A percentile compares a stretch with the other conserved stretches of the same genome.
These are phyloP conservation scores for Coelopa frigida DNA, from an alignment of 1,140 invertebrate genomes.

Conservation along the genomic window DNA sequence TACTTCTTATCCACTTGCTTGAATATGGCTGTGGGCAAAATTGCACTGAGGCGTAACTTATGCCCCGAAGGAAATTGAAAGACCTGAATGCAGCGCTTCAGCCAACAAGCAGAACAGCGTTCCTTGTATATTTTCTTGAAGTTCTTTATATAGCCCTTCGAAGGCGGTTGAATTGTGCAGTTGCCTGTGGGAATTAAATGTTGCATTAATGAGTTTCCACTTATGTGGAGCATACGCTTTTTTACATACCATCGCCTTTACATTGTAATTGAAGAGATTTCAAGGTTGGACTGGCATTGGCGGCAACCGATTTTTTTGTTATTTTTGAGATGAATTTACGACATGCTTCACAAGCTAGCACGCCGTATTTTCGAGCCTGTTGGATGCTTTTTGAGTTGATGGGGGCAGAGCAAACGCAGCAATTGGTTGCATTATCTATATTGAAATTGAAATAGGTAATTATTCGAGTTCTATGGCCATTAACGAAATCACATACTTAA, in stretches of 20 bases:
- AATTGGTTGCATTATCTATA: no score
- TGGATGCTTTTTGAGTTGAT: constrained; percentile 67
- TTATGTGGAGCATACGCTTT: not conserved
- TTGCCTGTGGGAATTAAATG: constrained; percentile 39
- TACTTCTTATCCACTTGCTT: constrained; percentile 5
- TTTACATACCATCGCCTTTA: constrained; percentile 48
- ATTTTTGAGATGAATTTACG: constrained; percentile 78
- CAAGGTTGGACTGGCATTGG: constrained; percentile 47
- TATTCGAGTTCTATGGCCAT: no score
- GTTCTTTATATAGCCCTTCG: constrained; percentile 61
- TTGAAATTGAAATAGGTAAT: no score
- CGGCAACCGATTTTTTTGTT: constrained; percentile 58
- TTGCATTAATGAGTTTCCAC: not conserved
- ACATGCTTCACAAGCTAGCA: constrained; percentile 76
- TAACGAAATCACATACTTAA: no score
- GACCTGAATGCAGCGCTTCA: constrained; percentile 72
- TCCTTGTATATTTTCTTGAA: constrained; percentile 59
- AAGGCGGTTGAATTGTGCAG: constrained; percentile 62
- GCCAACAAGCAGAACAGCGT: constrained; percentile 78
- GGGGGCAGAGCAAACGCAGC: constrained; percentile 68
- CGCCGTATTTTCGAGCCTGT: constrained; percentile 75
- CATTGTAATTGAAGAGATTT: constrained; percentile 54
- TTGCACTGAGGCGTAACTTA: constrained; percentile 54
- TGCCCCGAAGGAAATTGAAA: constrained; percentile 66
- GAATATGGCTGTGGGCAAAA: constrained; percentile 48